phyloP scores from a whole-genome alignment of 1,140 invertebrate species.

The Spodoptera frugiperda region DNA sequence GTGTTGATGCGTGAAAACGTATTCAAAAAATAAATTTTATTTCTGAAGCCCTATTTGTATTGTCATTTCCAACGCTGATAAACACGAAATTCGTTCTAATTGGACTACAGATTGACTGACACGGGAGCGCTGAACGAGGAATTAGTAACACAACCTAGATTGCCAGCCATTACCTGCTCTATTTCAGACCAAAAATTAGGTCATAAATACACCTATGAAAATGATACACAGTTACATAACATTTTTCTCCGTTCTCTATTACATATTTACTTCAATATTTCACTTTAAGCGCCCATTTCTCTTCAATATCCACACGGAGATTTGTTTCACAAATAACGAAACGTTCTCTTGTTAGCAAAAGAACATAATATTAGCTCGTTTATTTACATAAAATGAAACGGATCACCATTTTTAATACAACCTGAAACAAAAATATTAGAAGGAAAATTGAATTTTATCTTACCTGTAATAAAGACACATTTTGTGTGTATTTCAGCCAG shows the following conservation, averaged over 20 bases:
- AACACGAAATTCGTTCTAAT: slow-evolving; percentile 32
- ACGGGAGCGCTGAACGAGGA: slow-evolving; percentile 3
- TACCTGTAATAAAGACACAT: neutral
- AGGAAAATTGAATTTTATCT: neutral
- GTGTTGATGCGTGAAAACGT: too few species aligned
- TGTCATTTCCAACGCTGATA: slow-evolving; percentile 27
- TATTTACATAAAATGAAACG: slow-evolving; percentile 38
- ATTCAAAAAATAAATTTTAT: neutral
- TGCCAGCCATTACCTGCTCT: slow-evolving; percentile 16
- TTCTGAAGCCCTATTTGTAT: neutral
- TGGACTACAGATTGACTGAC: slow-evolving; percentile 35
- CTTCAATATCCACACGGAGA: slow-evolving; percentile 4
- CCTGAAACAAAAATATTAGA: neutral
- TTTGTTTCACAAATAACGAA: slow-evolving; percentile 25
- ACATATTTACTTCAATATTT: neutral
- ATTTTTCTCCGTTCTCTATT: neutral
- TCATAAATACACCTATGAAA: slow-evolving; percentile 5
- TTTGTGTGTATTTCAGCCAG: neutral
- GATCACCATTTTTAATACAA: slow-evolving; percentile 35
- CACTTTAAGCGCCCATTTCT: neutral
- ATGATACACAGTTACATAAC: neutral
- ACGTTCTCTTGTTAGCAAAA: slow-evolving; percentile 15
- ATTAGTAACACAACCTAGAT: slow-evolving; percentile 24
- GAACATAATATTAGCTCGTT: slow-evolving; percentile 34
- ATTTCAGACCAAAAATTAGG: slow-evolving; percentile 30